Evolutionary conservation across 35 echinoderm and acorn worm species (phyloP).

Genomic region (Nesometra sesokonis): DNA sequence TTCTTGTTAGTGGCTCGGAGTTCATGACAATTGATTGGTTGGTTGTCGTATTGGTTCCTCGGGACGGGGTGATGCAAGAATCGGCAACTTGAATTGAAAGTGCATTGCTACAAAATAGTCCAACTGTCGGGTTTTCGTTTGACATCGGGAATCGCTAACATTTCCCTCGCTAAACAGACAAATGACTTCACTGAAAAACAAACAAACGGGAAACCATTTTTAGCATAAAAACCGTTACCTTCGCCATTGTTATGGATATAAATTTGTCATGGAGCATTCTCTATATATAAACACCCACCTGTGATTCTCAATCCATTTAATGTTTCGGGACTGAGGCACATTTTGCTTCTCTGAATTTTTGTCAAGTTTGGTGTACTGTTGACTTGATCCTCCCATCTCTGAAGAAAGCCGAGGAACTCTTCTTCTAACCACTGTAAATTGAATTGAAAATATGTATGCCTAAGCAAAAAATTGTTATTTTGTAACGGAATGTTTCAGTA

Average conservation of each 20-base stretch:
- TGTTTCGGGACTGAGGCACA: constrained; percentile 37
- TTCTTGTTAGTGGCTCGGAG: too few relatives aligned
- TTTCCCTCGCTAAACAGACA: constrained; percentile 14
- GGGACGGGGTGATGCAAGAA: not conserved
- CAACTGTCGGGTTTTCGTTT: constrained; percentile 12
- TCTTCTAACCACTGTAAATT: constrained; percentile 34
- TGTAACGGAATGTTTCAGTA: not conserved
- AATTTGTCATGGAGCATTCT: not conserved
- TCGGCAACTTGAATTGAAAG: constrained; percentile 11
- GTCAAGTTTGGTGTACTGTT: constrained; percentile 1
- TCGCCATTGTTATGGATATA: too few relatives aligned
- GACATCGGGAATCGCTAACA: constrained; percentile 19
- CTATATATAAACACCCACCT: too few relatives aligned
- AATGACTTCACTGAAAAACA: constrained; percentile 46
- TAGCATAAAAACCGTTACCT: too few relatives aligned
- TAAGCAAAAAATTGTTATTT: not conserved
- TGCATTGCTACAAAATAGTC: constrained; percentile 1
- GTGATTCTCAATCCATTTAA: constrained; percentile 29
- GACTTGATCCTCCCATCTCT: constrained; percentile 29
- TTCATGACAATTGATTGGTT: too few relatives aligned
- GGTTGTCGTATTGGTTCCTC: not conserved
- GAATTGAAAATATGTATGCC: not conserved
- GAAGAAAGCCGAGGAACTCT: constrained; percentile 34
- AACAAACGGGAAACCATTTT: not conserved
- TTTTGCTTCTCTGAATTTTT: constrained; percentile 10